These are phyloP conservation scores for Muscicapa adusta DNA, from an alignment of 2,113 vertebrate genomes.

Conservation along the genomic window DNA sequence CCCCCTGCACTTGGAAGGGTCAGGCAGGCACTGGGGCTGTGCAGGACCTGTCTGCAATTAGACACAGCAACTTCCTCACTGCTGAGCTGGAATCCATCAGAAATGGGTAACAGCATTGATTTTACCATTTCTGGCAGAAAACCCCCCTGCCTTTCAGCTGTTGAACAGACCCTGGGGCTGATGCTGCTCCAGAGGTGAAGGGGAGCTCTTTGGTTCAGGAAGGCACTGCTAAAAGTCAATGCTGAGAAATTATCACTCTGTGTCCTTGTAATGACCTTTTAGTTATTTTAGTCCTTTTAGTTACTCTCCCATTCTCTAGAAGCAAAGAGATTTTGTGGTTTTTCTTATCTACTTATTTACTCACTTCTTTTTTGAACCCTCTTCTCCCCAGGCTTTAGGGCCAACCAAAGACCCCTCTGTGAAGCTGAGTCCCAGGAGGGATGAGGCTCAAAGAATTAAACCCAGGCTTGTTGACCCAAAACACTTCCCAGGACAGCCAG, in stretches of 20 bases:
- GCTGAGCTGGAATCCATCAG: not conserved
- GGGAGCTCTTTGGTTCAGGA: not conserved
- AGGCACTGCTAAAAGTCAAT: not conserved
- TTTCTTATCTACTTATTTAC: not conserved
- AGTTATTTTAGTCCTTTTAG: not conserved
- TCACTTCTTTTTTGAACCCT: not conserved
- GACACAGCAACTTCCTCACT: not conserved
- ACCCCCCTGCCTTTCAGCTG: not conserved
- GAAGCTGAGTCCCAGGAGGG: not conserved
- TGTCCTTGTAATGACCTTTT: not conserved
- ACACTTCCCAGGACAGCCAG: not conserved
- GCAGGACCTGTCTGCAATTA: not conserved
- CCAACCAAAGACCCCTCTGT: rapidly evolving
- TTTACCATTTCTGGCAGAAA: not conserved
- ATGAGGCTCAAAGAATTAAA: not conserved
- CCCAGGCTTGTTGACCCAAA: not conserved
- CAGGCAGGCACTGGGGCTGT: not conserved
- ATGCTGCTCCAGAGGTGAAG: not conserved
- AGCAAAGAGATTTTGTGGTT: not conserved
- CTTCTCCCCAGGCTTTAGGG: not conserved
- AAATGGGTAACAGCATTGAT: not conserved
- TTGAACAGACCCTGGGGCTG: not conserved
- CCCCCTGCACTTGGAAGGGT: rapidly evolving
- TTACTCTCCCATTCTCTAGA: not conserved
- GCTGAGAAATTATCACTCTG: not conserved